Evolutionary conservation across 2,888 invertebrate genomes (phyloP).

Genomic region (Salticus scenicus): DNA sequence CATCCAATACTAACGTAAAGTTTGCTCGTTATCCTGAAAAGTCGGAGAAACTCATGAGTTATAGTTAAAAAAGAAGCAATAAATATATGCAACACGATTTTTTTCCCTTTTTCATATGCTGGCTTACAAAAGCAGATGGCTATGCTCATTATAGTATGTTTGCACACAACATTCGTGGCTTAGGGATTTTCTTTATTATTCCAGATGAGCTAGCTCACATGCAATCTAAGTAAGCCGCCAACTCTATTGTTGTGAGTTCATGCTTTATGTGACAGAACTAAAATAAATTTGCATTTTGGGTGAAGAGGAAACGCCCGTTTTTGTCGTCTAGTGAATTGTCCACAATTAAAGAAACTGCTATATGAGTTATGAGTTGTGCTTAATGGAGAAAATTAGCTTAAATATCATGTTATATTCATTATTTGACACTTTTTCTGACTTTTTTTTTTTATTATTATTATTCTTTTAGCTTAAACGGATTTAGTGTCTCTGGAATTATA

Average conservation of each 20-base stretch:
- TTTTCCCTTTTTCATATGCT: not conserved
- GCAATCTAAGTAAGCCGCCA: not conserved
- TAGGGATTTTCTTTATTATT: constrained; percentile 1
- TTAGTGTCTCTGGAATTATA: no score
- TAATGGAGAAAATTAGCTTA: not conserved
- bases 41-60: not conserved
- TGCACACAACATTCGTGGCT: constrained; percentile 5
- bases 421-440: not conserved
- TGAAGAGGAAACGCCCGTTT: not conserved
- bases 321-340: not conserved
- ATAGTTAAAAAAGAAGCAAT: not conserved
- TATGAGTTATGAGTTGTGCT: not conserved
- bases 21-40: not conserved
- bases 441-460: no score
- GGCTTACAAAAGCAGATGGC: not conserved
- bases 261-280: constrained; percentile 7
- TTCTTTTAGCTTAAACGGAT: no score
- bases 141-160: constrained; percentile 2
- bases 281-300: not conserved
- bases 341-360: constrained; percentile 2
- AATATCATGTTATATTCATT: not conserved
- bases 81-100: not conserved
- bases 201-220: not conserved
- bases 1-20: no score
- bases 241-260: not conserved